These are phyloP conservation scores for Hylaeus anthracinus DNA, from an alignment of 1,140 invertebrate species.

Conservation along the genomic window DNA sequence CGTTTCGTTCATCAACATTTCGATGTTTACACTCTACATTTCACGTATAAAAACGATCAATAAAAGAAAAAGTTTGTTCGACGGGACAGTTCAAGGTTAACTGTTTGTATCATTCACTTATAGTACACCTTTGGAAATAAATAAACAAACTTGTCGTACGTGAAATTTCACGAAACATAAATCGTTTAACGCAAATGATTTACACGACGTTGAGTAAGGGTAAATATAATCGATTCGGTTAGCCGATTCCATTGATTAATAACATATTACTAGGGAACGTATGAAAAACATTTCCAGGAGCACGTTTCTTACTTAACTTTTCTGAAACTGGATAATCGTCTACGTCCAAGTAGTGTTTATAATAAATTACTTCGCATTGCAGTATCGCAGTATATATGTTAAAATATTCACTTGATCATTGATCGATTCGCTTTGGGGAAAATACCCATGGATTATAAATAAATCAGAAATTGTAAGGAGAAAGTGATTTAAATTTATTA, in stretches of 20 bases:
- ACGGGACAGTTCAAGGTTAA: conserved; percentile 9
- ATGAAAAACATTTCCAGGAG: background rate
- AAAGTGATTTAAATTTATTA: background rate
- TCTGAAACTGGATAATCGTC: background rate
- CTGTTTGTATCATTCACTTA: background rate
- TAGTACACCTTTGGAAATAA: background rate
- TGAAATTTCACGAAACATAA: background rate
- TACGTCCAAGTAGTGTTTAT: background rate
- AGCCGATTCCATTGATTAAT: background rate
- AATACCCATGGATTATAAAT: background rate
- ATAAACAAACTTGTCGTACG: background rate
- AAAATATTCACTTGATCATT: background rate
- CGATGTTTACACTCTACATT: background rate
- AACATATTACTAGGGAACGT: no score
- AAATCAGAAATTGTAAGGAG: background rate
- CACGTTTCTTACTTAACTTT: background rate
- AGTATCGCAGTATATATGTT: background rate
- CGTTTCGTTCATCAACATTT: background rate
- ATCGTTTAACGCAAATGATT: background rate
- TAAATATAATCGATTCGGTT: background rate
- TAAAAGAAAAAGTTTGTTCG: conserved; percentile 13
- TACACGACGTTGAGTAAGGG: background rate
- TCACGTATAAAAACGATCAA: conserved; percentile 9
- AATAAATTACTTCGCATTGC: conserved; percentile 20
- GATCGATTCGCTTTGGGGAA: background rate